Evolutionary conservation across 2,797 vertebrate genomes (phyloP).

Genomic region (Sarcophilus harrisii): DNA sequence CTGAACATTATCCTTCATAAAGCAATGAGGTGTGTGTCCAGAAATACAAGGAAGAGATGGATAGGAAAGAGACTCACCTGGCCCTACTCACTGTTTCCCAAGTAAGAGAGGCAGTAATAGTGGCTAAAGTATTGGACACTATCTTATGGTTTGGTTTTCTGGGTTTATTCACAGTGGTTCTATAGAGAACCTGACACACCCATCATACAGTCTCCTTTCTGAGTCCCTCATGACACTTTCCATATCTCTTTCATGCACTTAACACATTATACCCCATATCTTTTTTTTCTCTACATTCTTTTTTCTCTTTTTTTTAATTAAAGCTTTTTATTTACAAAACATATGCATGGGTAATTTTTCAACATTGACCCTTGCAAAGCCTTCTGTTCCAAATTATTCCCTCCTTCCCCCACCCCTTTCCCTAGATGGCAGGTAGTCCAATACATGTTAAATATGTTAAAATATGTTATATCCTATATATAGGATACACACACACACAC

Average conservation of each 20-base stretch:
- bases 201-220: background rate
- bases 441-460: too few species aligned
- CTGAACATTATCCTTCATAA: background rate
- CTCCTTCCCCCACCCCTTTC: too few species aligned
- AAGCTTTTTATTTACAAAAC: too few species aligned
- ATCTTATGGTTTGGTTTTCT: background rate
- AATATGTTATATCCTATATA: too few species aligned
- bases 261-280: background rate
- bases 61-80: background rate
- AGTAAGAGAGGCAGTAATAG: background rate
- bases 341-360: too few species aligned
- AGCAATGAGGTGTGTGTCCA: background rate
- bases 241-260: background rate
- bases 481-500: too few species aligned
- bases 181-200: background rate
- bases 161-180: background rate
- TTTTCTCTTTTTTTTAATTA: too few species aligned
- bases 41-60: background rate
- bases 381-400: too few species aligned
- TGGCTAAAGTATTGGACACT: background rate
- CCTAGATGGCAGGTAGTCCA: too few species aligned
- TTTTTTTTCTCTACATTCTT: too few species aligned
- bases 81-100: background rate
- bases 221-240: background rate
- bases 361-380: too few species aligned